Conservation (phyloP, 2,797 vertebrate species). For the Onychomys torridus region DNA sequence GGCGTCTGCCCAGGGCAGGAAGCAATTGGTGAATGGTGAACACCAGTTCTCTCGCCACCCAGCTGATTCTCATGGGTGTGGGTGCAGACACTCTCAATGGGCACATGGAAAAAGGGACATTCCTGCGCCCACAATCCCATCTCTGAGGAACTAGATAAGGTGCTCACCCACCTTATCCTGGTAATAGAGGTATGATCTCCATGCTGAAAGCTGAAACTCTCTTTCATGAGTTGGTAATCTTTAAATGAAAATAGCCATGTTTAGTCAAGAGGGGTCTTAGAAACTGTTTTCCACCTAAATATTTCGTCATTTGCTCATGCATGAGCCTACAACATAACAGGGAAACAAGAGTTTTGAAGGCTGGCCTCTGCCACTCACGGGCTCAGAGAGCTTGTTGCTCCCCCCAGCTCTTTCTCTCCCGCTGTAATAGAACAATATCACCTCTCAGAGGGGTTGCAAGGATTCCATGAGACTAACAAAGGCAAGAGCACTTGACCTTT, state of each 20-base stretch:
- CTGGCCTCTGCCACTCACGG: not conserved
- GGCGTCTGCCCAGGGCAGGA: not conserved
- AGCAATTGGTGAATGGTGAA: not conserved
- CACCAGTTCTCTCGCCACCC: not conserved
- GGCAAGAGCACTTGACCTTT: constrained; percentile 13
- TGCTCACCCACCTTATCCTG: not conserved
- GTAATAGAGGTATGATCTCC: not conserved
- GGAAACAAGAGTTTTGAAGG: not conserved
- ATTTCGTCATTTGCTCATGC: not conserved
- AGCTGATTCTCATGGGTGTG: not conserved
- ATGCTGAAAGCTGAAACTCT: constrained; percentile 31
- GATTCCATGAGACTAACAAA: not conserved
- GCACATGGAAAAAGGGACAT: constrained; percentile 13
- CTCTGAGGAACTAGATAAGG: not conserved
- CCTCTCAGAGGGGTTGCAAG: not conserved
- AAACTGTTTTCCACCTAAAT: constrained; percentile 28
- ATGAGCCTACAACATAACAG: not conserved
- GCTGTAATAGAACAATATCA: not conserved
- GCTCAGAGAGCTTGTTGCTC: not conserved
- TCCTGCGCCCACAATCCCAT: not conserved
- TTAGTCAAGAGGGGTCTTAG: not conserved
- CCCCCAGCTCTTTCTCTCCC: not conserved
- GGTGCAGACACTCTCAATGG: not conserved
- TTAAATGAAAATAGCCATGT: constrained; percentile 3
- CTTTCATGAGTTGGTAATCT: not conserved